Conservation (phyloP, 2,113 vertebrate genomes). For the Perognathus longimembris region DNA sequence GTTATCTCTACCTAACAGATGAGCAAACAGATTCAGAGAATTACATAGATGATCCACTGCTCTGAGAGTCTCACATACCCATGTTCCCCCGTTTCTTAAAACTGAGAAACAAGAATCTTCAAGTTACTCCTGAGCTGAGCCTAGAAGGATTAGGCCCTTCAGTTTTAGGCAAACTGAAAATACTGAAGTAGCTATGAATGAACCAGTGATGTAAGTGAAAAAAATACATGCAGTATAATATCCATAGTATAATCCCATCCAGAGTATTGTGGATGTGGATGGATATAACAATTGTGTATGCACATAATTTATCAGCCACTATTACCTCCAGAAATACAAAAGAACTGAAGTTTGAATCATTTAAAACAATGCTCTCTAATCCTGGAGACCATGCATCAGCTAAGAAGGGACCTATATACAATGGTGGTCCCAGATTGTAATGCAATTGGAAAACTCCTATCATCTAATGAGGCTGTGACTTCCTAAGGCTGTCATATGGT, state of each 20-base stretch:
- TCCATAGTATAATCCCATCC: not conserved
- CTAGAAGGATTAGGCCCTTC: not conserved
- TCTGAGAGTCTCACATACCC: not conserved
- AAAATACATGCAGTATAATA: not conserved
- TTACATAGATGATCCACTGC: not conserved
- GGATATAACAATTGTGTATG: not conserved
- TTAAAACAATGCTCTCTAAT: not conserved
- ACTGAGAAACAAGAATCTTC: slow-evolving; percentile 7
- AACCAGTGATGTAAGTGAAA: not conserved
- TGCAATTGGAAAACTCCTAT: not conserved
- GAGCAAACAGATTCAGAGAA: slow-evolving; percentile 27
- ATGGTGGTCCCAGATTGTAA: not conserved
- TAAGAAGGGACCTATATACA: not conserved
- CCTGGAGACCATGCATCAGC: not conserved
- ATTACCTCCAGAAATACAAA: not conserved
- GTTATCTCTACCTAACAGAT: slow-evolving; percentile 3
- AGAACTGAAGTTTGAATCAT: not conserved
- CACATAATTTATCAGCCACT: not conserved
- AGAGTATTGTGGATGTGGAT: not conserved
- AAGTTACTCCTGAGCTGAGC: not conserved
- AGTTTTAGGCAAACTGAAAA: not conserved
- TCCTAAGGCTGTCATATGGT: not conserved
- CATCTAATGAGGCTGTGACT: too few species aligned
- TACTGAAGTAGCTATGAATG: not conserved
- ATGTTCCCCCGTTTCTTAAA: not conserved